Base-by-base conservation (phyloP, 2,888 invertebrate genomes). In the Blastobasis lacticolella region DNA sequence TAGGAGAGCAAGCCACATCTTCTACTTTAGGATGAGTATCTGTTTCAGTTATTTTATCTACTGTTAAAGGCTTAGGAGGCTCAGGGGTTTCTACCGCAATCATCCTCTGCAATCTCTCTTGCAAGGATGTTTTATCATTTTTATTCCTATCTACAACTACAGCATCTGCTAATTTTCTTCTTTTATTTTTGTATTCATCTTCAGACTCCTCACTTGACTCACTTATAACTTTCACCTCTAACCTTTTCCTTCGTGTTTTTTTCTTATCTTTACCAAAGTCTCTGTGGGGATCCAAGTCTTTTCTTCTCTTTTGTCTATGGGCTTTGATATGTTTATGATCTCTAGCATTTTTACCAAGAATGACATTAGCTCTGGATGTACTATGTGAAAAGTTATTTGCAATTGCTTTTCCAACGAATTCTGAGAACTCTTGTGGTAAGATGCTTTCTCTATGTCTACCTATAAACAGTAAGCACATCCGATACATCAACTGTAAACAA, bases 121-220 rank as follows among this genome's bases (percentile, higher is more conserved):
- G 86, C 50, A 87, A 67, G 9, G 84, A 76, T 48, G 80, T 67
- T 57, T 73, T 77, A 58, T 86, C 83, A 63, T 66, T 71, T 62
- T 75, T 81, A 6, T 56, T 56, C 57, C 69, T 78, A 56, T 72
- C 73, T n/a, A 90, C 78, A 45, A 78, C 70, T 42, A 91, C 88
- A 49, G 91, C 90, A 69, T 90, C 80, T 57, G 89, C 89, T 56
- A 91, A 68, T 69, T 89, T 89, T 57, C 80, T 75, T 60, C 87
- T 71, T 67, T 82, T 85, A 61, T 78, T 80, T 65, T 72, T 78
- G 51, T 82, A 82, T 64, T 87, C 86, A 71, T 80, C 82, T 58
- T 83, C 85, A 47, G 85, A 82, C 57, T 84, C 82, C 50, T 84
- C 87, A 69, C 86, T 87, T 38, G 78, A 72, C 56, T 81, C 81